Base-by-base conservation (phyloP, 2,113 vertebrate genomes). In the Spermophilus dauricus region DNA sequence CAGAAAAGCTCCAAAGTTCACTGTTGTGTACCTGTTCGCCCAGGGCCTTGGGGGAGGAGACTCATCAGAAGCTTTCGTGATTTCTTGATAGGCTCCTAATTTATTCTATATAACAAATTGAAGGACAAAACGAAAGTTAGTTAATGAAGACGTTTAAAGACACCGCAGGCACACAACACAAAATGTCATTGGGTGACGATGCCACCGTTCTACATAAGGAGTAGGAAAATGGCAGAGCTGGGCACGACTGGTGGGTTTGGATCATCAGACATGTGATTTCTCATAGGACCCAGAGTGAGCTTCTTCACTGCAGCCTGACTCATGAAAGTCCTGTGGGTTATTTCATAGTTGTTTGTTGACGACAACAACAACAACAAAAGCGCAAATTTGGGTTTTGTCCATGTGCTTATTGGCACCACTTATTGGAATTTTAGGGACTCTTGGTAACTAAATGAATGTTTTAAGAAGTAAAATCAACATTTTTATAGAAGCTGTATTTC, bases 81-180 rank as follows among this genome's bases (percentile, higher is more conserved):
- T 75, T 92, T 85, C n/a, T 11, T 56, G 9, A 13, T 10, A 90
- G 58, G 7, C 7, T 28, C 17, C n/a, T 14, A 30, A 24, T 65
- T 42, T 42, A 16, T 16, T 5, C 6, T 7, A 16, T 12, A 76
- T 42, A 67, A 73, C 63, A 86, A 77, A 75, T 18, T 26, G 8
- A 91, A 78, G 65, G 92, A 90, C 75, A 72, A 78, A 92, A 45
- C 92, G 34, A 81, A 89, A 72, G 5, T 75, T 53, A 76, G 63
- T 20, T 78, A 63, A 77, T 73, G 85, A 75, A 77, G 39, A 84
- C 32, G 0, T 2, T 2, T 16, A n/a, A 48, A 39, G 85, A 89
- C 87, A 39, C 1, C 24, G 34, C 17, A 28, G 48, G 32, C 56
- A 61, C 75, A 34, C 5, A 82, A 13, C 26, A 65, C 1, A n/a